A percentile compares a stretch with the other conserved stretches of the same genome.
phyloP scores from a whole-genome alignment of 2,113 vertebrate species.

The Prochilodus magdalenae region DNA sequence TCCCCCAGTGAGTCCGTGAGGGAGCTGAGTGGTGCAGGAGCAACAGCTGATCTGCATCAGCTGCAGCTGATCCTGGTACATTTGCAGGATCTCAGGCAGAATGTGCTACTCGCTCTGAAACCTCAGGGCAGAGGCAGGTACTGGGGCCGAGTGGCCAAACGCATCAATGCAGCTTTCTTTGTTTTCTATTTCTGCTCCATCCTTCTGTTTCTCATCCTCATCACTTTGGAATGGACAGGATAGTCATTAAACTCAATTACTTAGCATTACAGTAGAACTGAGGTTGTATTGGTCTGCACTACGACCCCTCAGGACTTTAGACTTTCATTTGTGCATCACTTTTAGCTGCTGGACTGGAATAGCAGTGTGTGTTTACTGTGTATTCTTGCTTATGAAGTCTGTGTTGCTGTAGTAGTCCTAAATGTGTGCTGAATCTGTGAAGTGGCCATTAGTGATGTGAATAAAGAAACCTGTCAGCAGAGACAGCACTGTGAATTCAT shows the following conservation, averaged over 20 bases:
- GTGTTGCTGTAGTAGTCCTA: background rate
- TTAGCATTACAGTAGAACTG: background rate
- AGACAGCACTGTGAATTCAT: too few species aligned
- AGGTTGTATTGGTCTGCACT: background rate
- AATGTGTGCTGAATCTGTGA: background rate
- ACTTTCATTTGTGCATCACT: background rate
- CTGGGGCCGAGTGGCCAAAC: constrained; percentile 50
- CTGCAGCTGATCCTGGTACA: constrained; percentile 57
- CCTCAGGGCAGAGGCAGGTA: background rate
- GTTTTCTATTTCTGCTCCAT: constrained; percentile 58
- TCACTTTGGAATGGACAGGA: constrained; percentile 62
- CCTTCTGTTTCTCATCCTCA: constrained; percentile 58
- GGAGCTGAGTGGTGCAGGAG: constrained; percentile 42
- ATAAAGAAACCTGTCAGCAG: background rate
- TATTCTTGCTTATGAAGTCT: background rate
- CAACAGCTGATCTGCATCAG: constrained; percentile 44
- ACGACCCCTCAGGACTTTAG: too few species aligned
- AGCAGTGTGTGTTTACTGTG: background rate
- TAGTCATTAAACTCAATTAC: constrained; percentile 20
- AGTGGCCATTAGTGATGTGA: background rate
- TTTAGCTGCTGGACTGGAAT: background rate
- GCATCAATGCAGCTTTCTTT: constrained; percentile 66
- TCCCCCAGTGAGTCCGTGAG: background rate
- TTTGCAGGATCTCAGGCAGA: constrained; percentile 55
- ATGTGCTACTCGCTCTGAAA: constrained; percentile 13